Percentiles rank a stretch among this genome's conserved stretches.
These are phyloP conservation scores for Dicrurus megarhynchus DNA, from an alignment of 2,113 vertebrate species.

Conservation along the genomic window DNA sequence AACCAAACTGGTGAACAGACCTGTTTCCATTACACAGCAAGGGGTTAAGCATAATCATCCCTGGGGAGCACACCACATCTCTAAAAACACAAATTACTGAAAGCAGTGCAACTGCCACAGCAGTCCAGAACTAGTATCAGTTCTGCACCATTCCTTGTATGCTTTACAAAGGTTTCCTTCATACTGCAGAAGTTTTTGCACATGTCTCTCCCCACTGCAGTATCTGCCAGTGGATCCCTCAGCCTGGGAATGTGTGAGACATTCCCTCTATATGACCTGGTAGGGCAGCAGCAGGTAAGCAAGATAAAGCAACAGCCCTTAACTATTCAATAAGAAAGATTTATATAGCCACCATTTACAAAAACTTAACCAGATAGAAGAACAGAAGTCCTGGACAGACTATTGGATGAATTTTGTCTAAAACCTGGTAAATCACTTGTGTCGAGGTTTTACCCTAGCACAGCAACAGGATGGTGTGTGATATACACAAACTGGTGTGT, in stretches of 20 bases:
- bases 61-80: background rate
- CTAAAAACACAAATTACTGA: background rate
- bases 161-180: background rate
- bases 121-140: background rate
- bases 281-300: background rate
- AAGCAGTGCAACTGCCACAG: background rate
- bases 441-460: background rate
- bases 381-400: background rate
- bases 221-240: background rate
- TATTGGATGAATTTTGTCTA: background rate
- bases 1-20: background rate
- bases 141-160: background rate
- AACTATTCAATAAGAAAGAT: background rate
- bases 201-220: background rate
- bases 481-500: background rate
- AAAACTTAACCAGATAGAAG: background rate
- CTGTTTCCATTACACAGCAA: background rate
- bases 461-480: accelerated
- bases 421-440: background rate
- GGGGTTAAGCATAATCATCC: background rate
- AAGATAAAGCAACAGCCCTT: background rate
- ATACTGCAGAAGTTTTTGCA: background rate
- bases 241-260: background rate
- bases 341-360: background rate
- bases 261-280: background rate